Conservation (phyloP, 2,888 invertebrate species). For the Mesochorus sp. region DNA sequence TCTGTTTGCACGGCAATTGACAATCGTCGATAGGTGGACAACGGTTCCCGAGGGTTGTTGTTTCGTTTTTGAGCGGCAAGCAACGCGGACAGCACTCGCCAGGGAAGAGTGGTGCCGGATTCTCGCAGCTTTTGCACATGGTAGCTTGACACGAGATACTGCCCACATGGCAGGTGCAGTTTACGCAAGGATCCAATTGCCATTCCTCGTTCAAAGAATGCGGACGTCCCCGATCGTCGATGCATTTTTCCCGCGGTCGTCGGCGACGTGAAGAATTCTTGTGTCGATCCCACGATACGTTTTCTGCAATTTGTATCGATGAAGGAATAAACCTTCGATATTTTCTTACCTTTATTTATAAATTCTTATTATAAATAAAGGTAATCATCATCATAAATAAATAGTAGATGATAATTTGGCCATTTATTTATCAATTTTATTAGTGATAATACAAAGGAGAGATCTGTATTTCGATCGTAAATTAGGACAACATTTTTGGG, state of each 20-base stretch:
- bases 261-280: no score
- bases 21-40: conserved; percentile 68
- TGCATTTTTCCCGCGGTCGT: conserved; percentile 63
- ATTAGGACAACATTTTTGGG: no score
- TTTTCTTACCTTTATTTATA: no score
- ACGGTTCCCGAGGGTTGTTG: conserved; percentile 17
- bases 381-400: no score
- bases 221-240: conserved; percentile 68
- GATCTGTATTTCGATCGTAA: no score
- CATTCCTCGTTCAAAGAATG: conserved; percentile 67
- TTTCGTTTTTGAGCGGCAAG: conserved; percentile 62
- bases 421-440: no score
- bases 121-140: conserved; percentile 78
- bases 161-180: conserved; percentile 74
- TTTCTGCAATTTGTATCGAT: conserved; percentile 66
- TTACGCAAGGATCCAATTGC: conserved; percentile 73
- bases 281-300: conserved; percentile 68
- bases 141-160: conserved; percentile 71
- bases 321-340: no score
- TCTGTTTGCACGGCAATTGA: conserved; percentile 69
- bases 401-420: no score
- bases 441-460: no score
- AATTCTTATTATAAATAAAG: no score
- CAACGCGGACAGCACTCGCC: conserved; percentile 78
- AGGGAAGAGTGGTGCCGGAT: conserved; percentile 67